Percentiles rank a stretch among this genome's conserved stretches.
Evolutionary conservation across 1,140 invertebrate genomes (phyloP).

Genomic region (Hestina assimilis): DNA sequence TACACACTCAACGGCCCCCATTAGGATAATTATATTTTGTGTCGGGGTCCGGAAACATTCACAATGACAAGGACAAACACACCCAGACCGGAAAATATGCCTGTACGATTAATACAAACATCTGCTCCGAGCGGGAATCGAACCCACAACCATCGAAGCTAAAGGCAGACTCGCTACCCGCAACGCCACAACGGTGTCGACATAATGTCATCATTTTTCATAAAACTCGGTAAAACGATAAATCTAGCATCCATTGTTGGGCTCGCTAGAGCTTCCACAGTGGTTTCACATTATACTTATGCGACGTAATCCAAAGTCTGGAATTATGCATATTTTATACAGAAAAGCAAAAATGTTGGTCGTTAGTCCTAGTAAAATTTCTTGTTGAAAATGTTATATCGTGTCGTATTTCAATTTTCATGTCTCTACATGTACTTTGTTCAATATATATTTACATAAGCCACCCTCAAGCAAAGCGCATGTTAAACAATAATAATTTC

Average conservation of each 20-base stretch:
- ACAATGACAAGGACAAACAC: no score
- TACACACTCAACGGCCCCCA: no score
- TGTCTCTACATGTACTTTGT: not conserved
- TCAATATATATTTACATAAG: conserved; percentile 24
- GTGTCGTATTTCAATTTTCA: not conserved
- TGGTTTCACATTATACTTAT: not conserved
- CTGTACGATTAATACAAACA: no score
- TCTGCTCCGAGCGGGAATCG: no score
- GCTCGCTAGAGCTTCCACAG: not conserved
- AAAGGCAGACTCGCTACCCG: no score
- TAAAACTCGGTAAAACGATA: conserved; percentile 37
- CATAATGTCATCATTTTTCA: conserved; percentile 44
- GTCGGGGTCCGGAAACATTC: no score
- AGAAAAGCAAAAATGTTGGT: not conserved
- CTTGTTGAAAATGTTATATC: not conserved
- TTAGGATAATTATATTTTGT: no score
- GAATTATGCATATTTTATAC: not conserved
- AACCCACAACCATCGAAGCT: no score
- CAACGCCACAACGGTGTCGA: no score
- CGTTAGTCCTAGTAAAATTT: not conserved
- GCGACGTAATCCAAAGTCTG: not conserved
- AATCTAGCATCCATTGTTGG: conserved; percentile 12
- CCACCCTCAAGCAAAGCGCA: conserved; percentile 23
- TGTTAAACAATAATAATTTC: conserved; percentile 66
- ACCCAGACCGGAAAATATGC: no score